Evolutionary conservation across 2,888 invertebrate genomes (phyloP).

Genomic region (Agonopterix arenella): DNA sequence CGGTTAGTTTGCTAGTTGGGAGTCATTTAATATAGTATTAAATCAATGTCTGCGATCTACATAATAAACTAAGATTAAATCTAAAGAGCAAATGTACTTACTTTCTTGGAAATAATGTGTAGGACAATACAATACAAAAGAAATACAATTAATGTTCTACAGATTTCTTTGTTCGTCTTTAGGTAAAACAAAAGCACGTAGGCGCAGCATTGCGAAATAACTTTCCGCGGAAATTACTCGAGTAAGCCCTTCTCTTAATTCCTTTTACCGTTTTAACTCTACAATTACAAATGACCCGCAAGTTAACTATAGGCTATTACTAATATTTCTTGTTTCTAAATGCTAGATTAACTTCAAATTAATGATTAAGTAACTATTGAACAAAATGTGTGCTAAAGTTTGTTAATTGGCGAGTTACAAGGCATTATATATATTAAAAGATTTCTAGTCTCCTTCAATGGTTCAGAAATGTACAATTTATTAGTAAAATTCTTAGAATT

Average conservation of each 20-base stretch:
- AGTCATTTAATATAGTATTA: no score
- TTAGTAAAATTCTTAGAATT: slow-evolving; percentile 27
- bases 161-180: neutral
- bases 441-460: slow-evolving; percentile 3
- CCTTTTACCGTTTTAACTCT: slow-evolving; percentile 36
- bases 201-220: slow-evolving; percentile 14
- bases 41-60: no score
- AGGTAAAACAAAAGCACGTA: slow-evolving; percentile 6
- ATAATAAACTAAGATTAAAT: no score
- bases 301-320: slow-evolving; percentile 22
- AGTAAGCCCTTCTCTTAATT: slow-evolving; percentile 21
- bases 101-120: no score
- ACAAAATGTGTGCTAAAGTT: slow-evolving; percentile 23
- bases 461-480: slow-evolving; percentile 24
- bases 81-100: no score
- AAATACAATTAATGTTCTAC: neutral
- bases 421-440: slow-evolving; percentile 11
- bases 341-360: slow-evolving; percentile 18
- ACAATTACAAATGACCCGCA: slow-evolving; percentile 34
- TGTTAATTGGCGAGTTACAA: slow-evolving; percentile 22
- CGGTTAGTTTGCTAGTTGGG: no score
- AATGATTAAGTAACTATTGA: slow-evolving; percentile 14
- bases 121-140: no score
- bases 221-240: slow-evolving; percentile 10
- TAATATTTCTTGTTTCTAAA: slow-evolving; percentile 32